Evolutionary conservation across 2,113 vertebrate genomes (phyloP).

Genomic region (Gasterosteus aculeatus): DNA sequence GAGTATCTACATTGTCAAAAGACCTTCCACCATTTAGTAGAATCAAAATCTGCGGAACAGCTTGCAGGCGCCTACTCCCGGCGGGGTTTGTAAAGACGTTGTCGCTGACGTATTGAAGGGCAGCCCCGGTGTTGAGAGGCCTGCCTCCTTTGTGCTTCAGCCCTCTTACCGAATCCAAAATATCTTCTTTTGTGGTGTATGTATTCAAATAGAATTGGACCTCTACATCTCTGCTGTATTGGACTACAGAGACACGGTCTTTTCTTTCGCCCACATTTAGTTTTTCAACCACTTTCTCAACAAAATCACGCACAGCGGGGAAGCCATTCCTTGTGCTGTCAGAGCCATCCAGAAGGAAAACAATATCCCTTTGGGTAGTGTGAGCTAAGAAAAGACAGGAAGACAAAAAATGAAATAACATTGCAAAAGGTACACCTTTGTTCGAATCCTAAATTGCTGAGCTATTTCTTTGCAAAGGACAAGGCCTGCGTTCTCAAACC

Average conservation of each 20-base stretch:
- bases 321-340: constrained; percentile 32
- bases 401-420: not conserved
- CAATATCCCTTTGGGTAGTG: not conserved
- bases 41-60: constrained; percentile 74
- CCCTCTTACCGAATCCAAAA: constrained; percentile 32
- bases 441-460: not conserved
- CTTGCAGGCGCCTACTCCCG: constrained; percentile 84
- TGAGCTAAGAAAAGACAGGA: not conserved
- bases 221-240: constrained; percentile 56
- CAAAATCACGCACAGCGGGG: constrained; percentile 50
- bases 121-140: constrained; percentile 81
- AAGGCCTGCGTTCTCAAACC: too few species aligned
- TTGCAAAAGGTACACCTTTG: not conserved
- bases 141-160: constrained; percentile 43
- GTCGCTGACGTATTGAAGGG: constrained; percentile 60
- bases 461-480: not conserved
- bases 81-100: constrained; percentile 80
- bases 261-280: constrained; percentile 52
- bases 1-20: constrained; percentile 52
- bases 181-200: constrained; percentile 32
- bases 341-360: constrained; percentile 1
- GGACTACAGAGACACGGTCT: constrained; percentile 57
- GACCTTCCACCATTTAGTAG: constrained; percentile 60
- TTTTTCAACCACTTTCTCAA: constrained; percentile 55
- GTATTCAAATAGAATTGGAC: constrained; percentile 60